Conservation (phyloP, 2,797 vertebrate genomes). For the Artibeus lituratus region DNA sequence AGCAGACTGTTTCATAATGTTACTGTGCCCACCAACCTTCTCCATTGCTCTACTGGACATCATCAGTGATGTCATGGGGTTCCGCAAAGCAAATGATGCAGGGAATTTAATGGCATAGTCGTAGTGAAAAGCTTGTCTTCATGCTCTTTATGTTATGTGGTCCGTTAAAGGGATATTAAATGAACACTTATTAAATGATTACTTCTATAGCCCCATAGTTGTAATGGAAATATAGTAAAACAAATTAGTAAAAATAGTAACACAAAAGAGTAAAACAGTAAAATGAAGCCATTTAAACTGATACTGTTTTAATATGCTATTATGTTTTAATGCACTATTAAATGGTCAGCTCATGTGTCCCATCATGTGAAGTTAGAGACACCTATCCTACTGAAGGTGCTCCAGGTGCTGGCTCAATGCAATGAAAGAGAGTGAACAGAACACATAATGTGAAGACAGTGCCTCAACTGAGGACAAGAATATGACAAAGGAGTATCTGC, state of each 20-base stretch:
- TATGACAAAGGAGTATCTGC: background rate
- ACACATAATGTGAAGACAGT: background rate
- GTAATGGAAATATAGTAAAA: background rate
- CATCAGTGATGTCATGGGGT: background rate
- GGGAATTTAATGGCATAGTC: background rate
- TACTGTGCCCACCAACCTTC: background rate
- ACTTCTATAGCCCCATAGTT: background rate
- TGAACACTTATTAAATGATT: background rate
- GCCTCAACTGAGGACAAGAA: background rate
- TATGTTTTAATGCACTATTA: background rate
- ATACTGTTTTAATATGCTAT: no score
- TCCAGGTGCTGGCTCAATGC: fast-evolving
- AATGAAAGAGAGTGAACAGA: background rate
- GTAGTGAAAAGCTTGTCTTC: background rate
- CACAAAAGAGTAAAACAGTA: background rate
- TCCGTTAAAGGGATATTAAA: background rate
- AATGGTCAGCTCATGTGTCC: background rate
- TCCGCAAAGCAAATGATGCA: background rate
- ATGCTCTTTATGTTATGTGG: background rate
- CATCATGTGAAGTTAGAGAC: background rate
- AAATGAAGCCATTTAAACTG: background rate
- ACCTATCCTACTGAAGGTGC: background rate
- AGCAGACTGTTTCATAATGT: background rate
- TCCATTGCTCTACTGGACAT: background rate
- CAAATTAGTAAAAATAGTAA: background rate